phyloP scores from a whole-genome alignment of 2,113 vertebrate genomes.

The Tautogolabrus adspersus region DNA sequence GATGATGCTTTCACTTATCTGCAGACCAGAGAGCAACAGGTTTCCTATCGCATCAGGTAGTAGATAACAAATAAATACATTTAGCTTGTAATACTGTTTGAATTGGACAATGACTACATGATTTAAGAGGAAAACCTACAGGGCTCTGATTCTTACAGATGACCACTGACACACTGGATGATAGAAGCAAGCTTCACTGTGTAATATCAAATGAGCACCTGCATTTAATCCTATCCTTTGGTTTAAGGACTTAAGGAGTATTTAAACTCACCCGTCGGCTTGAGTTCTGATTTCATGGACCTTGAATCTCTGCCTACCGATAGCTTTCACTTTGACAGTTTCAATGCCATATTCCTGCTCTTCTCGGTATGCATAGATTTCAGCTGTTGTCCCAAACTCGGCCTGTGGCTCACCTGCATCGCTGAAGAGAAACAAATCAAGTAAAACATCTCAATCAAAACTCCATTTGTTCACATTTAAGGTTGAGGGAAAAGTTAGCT shows the following conservation, averaged over 20 bases:
- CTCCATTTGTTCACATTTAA: not conserved
- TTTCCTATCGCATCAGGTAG: too few species aligned
- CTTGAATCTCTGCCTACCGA: constrained; percentile 96
- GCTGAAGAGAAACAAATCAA: constrained; percentile 69
- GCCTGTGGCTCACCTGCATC: constrained; percentile 87
- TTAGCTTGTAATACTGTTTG: too few species aligned
- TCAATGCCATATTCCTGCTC: constrained; percentile 97
- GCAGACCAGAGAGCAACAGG: not conserved
- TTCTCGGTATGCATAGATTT: constrained; percentile 97
- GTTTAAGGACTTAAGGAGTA: constrained; percentile 7
- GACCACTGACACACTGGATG: too few species aligned
- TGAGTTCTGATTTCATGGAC: constrained; percentile 96
- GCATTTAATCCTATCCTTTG: constrained; percentile 7
- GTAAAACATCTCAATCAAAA: not conserved
- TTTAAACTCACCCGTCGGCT: constrained; percentile 91
- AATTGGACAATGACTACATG: too few species aligned
- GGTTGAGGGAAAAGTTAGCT: not conserved
- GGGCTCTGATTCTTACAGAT: too few species aligned
- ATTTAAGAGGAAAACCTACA: too few species aligned
- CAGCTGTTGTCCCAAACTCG: constrained; percentile 96
- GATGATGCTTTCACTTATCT: not conserved
- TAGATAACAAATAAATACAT: too few species aligned
- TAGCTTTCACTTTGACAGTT: constrained; percentile 97
- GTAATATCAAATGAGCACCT: not conserved
- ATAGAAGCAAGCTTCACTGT: too few species aligned